These are phyloP conservation scores for Baryphthengus martii DNA, from an alignment of 2,113 vertebrate species.

Conservation along the genomic window DNA sequence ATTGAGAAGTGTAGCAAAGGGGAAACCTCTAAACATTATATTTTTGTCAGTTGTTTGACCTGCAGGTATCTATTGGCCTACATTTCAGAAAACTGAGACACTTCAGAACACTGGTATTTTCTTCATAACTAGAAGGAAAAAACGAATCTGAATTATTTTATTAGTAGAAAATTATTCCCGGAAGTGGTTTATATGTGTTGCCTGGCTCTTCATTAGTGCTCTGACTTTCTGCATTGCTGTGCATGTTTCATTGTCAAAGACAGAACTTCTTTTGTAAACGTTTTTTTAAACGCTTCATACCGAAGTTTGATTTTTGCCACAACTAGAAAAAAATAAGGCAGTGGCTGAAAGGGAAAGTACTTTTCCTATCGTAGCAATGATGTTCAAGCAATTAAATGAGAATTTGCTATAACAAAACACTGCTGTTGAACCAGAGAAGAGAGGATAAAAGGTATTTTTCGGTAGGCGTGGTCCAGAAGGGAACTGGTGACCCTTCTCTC, in stretches of 20 bases:
- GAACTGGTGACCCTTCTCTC: not conserved
- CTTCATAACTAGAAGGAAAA: not conserved
- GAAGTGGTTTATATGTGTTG: not conserved
- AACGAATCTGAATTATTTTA: not conserved
- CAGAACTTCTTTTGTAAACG: not conserved
- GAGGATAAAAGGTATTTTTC: not conserved
- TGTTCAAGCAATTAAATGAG: not conserved
- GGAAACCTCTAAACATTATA: not conserved
- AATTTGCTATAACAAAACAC: not conserved
- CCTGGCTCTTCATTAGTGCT: not conserved
- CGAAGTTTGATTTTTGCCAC: not conserved
- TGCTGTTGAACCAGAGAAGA: not conserved
- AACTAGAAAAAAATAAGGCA: not conserved
- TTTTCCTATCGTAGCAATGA: not conserved
- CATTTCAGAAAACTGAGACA: not conserved
- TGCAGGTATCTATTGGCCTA: conserved; percentile 8
- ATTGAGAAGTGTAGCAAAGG: not conserved
- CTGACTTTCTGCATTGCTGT: not conserved
- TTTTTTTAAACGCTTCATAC: not conserved
- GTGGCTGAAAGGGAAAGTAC: not conserved
- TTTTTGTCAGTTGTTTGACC: conserved; percentile 11
- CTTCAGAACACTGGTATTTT: not conserved
- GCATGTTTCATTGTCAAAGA: not conserved
- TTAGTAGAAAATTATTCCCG: conserved; percentile 15
- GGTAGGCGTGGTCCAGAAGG: not conserved